phyloP scores from a whole-genome alignment of 1,140 invertebrate species.

The Drosophila murphyi region DNA sequence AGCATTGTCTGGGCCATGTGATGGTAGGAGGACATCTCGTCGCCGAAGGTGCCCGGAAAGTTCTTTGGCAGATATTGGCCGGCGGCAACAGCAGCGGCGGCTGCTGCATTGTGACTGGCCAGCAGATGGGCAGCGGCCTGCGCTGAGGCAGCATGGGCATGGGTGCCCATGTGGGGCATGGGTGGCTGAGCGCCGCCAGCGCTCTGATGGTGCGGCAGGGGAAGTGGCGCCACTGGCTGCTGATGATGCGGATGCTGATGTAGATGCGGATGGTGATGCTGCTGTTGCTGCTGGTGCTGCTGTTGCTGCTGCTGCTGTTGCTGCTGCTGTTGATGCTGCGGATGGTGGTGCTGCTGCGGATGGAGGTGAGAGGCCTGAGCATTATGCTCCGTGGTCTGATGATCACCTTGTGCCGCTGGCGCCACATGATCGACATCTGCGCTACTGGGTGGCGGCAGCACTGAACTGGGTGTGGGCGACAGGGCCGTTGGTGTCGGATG shows the following conservation, averaged over 20 bases:
- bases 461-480: conserved; percentile 54
- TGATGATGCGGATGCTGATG: conserved; percentile 45
- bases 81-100: conserved; percentile 73
- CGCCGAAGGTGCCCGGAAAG: conserved; percentile 71
- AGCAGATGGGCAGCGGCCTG: conserved; percentile 78
- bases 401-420: conserved; percentile 36
- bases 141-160: conserved; percentile 60
- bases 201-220: conserved; percentile 51
- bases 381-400: conserved; percentile 61
- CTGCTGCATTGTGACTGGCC: conserved; percentile 77
- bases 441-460: conserved; percentile 31
- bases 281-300: conserved; percentile 43
- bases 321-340: conserved; percentile 23
- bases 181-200: conserved; percentile 28
- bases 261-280: conserved; percentile 34
- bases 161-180: conserved; percentile 43
- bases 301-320: conserved; percentile 33
- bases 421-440: conserved; percentile 30
- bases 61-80: conserved; percentile 81
- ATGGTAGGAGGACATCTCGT: conserved; percentile 82
- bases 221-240: conserved; percentile 41
- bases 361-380: not conserved
- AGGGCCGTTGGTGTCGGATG: conserved; percentile 51
- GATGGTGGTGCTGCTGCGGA: conserved; percentile 14
- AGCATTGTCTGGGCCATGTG: conserved; percentile 83